phyloP scores from a whole-genome alignment of 2,888 invertebrate genomes.

The Diloba caeruleocephala region DNA sequence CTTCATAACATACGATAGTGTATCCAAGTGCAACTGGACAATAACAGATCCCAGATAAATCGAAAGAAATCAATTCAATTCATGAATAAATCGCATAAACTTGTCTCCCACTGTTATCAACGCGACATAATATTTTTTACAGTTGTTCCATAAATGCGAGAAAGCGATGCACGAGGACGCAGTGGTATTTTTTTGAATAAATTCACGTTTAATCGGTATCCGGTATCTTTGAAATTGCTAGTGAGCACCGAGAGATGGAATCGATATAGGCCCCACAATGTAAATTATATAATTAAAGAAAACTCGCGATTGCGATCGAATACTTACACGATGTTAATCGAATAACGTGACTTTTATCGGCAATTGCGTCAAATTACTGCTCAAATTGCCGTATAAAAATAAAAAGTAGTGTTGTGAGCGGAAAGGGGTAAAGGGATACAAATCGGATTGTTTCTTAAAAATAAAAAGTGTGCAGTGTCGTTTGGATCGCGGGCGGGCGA shows the following conservation, averaged over 20 bases:
- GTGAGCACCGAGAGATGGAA: constrained; percentile 75
- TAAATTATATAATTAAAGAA: constrained; percentile 88
- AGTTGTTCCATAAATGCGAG: constrained; percentile 70
- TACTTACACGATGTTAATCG: constrained; percentile 76
- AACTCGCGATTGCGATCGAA: constrained; percentile 77
- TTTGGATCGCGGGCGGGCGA: constrained; percentile 80
- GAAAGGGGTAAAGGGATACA: constrained; percentile 53
- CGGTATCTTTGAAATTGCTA: constrained; percentile 83
- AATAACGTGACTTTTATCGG: constrained; percentile 72
- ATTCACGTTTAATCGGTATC: constrained; percentile 78
- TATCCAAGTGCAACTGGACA: constrained; percentile 52
- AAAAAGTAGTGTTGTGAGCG: constrained; percentile 41
- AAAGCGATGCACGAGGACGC: constrained; percentile 65
- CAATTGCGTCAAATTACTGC: constrained; percentile 67
- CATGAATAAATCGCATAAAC: constrained; percentile 84
- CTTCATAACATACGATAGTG: constrained; percentile 56
- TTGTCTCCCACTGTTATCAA: constrained; percentile 75
- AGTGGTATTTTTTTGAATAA: constrained; percentile 75
- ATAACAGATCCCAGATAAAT: constrained; percentile 74
- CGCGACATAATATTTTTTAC: constrained; percentile 81
- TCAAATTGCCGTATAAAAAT: constrained; percentile 58
- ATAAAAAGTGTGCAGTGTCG: constrained; percentile 77
- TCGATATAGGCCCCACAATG: constrained; percentile 78
- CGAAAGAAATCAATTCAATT: constrained; percentile 83
- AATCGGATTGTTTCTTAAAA: constrained; percentile 68